These are phyloP conservation scores for Poeciliopsis retropinna DNA, from an alignment of 2,113 vertebrate genomes.

Conservation along the genomic window DNA sequence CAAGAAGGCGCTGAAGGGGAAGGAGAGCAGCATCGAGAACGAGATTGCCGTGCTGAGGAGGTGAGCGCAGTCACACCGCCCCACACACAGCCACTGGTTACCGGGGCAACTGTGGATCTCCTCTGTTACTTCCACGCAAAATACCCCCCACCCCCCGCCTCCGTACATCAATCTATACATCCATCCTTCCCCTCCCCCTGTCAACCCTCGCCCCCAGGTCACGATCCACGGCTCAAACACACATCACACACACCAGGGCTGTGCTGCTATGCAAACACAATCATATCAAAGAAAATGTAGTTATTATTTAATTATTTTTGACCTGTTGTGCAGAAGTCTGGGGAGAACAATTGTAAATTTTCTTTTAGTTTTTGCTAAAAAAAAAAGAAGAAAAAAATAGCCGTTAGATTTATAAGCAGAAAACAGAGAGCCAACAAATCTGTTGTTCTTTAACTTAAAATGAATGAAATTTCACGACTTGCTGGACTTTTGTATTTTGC, in stretches of 20 bases:
- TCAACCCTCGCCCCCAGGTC: slow-evolving; percentile 43
- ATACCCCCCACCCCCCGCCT: not conserved
- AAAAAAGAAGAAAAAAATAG: too few relatives aligned
- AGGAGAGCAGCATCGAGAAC: slow-evolving; percentile 98
- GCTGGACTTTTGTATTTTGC: too few relatives aligned
- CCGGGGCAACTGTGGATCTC: slow-evolving; percentile 56
- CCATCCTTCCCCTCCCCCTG: not conserved
- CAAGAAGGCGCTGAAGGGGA: slow-evolving; percentile 97
- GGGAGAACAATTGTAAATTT: too few relatives aligned
- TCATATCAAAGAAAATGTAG: not conserved
- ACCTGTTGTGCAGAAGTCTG: too few relatives aligned
- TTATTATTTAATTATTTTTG: too few relatives aligned
- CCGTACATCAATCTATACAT: not conserved
- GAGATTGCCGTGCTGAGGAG: slow-evolving; percentile 95
- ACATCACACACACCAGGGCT: not conserved
- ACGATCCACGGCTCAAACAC: slow-evolving; percentile 38
- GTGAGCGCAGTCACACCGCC: slow-evolving; percentile 77
- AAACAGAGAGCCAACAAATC: too few relatives aligned
- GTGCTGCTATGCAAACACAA: slow-evolving; percentile 1
- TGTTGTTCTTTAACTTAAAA: too few relatives aligned
- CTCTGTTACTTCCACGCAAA: slow-evolving; percentile 29
- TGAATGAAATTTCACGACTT: too few relatives aligned
- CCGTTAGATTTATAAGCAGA: too few relatives aligned
- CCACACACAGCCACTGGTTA: slow-evolving; percentile 53
- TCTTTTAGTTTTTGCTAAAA: too few relatives aligned